These are phyloP conservation scores for Botia almorhae DNA, from an alignment of 2,797 vertebrate genomes.

Conservation along the genomic window DNA sequence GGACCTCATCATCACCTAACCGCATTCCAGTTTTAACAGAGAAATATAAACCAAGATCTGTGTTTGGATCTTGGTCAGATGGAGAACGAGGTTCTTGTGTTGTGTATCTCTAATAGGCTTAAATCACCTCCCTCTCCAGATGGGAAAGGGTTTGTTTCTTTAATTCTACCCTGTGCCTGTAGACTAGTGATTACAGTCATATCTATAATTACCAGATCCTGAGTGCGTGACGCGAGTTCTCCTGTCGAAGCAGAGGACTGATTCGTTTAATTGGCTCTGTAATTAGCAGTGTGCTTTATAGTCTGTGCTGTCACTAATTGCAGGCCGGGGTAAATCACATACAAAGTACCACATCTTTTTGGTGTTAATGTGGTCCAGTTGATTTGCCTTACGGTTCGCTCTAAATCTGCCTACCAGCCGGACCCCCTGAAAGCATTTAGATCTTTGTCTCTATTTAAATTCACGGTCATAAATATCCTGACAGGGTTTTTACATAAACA, in stretches of 20 bases:
- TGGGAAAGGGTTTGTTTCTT: slow-evolving; percentile 46
- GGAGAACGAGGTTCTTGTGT: slow-evolving; percentile 36
- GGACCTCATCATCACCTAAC: not conserved
- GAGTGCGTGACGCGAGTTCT: slow-evolving; percentile 54
- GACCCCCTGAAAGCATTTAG: slow-evolving; percentile 19
- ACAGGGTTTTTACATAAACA: slow-evolving; percentile 19
- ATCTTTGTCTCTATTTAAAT: slow-evolving; percentile 13
- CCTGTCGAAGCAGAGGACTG: slow-evolving; percentile 54
- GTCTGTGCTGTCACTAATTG: slow-evolving; percentile 56
- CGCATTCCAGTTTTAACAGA: not conserved
- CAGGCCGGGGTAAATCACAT: slow-evolving; percentile 35
- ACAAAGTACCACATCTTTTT: slow-evolving; percentile 46
- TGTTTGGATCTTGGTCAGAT: slow-evolving; percentile 18
- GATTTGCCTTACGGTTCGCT: slow-evolving; percentile 16
- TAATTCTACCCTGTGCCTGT: slow-evolving; percentile 45
- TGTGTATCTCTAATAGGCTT: slow-evolving; percentile 42
- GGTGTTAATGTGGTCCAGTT: slow-evolving; percentile 18
- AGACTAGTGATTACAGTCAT: slow-evolving; percentile 56
- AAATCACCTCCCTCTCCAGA: slow-evolving; percentile 48
- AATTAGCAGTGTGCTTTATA: slow-evolving; percentile 56
- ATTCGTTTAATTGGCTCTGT: slow-evolving; percentile 60
- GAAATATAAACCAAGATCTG: not conserved
- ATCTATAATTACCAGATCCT: slow-evolving; percentile 62
- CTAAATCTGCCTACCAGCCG: slow-evolving; percentile 26
- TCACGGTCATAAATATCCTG: not conserved